phyloP scores from a whole-genome alignment of 1,140 invertebrate species.

The Drosophila ercepeae region DNA sequence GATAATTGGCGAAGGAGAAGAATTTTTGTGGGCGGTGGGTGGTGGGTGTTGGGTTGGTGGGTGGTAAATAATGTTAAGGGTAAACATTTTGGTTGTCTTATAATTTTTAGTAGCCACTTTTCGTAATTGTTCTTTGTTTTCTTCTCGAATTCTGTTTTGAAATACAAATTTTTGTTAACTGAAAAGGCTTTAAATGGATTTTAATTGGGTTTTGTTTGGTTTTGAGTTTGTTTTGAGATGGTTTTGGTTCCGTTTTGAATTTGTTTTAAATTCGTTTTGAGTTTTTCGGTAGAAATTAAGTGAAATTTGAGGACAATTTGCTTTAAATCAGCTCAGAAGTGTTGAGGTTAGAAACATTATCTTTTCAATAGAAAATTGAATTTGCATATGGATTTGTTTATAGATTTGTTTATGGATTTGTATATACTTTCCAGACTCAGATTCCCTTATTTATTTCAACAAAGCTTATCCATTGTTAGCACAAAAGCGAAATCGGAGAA shows the following conservation, averaged over 20 bases:
- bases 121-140: constrained; percentile 6
- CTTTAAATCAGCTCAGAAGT: neutral
- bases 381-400: neutral
- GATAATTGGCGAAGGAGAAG: constrained; percentile 12
- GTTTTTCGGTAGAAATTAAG: too few species aligned
- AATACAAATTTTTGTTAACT: too few species aligned
- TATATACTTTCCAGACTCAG: neutral
- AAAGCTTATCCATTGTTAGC: constrained; percentile 20
- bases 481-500: constrained; percentile 2
- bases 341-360: constrained; percentile 1
- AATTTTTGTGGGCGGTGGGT: neutral
- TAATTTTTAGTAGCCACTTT: constrained; percentile 23
- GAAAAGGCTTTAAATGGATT: neutral
- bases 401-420: neutral
- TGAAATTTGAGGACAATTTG: too few species aligned
- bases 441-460: constrained; percentile 15
- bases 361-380: neutral
- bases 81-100: neutral
- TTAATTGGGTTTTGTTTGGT: neutral
- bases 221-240: too few species aligned
- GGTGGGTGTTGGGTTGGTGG: neutral
- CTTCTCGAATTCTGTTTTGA: neutral
- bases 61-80: neutral
- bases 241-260: too few species aligned
- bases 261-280: too few species aligned